Percentiles rank a stretch among this genome's conserved stretches.
Conservation (phyloP, 2,888 invertebrate genomes). For the Rutpela maculata region DNA sequence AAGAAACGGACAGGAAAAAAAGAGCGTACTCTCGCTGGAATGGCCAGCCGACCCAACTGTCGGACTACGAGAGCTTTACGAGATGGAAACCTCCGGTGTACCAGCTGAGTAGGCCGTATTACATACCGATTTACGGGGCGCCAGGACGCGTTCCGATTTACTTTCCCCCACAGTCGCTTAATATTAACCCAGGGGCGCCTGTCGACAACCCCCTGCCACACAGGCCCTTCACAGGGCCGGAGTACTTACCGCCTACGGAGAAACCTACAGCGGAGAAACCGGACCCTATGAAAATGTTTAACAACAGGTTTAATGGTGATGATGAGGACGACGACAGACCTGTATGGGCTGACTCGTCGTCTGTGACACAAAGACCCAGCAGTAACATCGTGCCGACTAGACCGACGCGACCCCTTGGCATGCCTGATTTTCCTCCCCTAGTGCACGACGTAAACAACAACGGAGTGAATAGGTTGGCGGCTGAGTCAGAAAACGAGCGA, state of each 20-base stretch:
- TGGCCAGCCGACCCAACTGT: neutral
- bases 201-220: conserved; percentile 60
- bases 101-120: conserved; percentile 68
- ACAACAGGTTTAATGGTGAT: conserved; percentile 50
- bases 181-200: conserved; percentile 62
- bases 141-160: conserved; percentile 66
- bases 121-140: conserved; percentile 67
- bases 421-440: conserved; percentile 55
- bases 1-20: conserved; percentile 26
- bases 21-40: conserved; percentile 10
- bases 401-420: conserved; percentile 44
- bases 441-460: conserved; percentile 56
- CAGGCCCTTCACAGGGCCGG: conserved; percentile 56
- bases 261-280: conserved; percentile 39
- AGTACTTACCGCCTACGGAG: conserved; percentile 66
- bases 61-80: conserved; percentile 37
- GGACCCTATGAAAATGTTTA: conserved; percentile 43
- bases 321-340: conserved; percentile 65
- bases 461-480: conserved; percentile 38
- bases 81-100: conserved; percentile 65
- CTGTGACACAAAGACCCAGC: neutral
- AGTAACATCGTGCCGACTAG: conserved; percentile 39
- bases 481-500: conserved; percentile 14
- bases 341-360: conserved; percentile 63
- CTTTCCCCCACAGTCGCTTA: conserved; percentile 68